These are phyloP conservation scores for Phenganax subtilis DNA, from an alignment of 92 coral and sea anemone genomes.

Conservation along the genomic window DNA sequence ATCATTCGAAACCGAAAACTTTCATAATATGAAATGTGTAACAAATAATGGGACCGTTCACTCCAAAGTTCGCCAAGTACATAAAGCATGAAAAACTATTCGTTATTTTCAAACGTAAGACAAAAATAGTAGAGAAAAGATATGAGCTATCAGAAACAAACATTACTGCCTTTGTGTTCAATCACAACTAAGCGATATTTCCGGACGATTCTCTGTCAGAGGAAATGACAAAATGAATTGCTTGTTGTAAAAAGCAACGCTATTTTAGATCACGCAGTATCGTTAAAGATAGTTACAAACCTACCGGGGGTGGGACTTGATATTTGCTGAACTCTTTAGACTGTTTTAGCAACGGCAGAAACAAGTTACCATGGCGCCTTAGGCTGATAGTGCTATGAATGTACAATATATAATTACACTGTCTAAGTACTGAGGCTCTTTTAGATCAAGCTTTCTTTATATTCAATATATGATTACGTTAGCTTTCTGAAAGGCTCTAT, in stretches of 20 bases:
- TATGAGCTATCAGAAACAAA: not conserved
- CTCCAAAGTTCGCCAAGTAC: too few relatives aligned
- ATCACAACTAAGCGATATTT: conserved; percentile 4
- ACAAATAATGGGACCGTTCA: not conserved
- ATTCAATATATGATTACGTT: too few relatives aligned
- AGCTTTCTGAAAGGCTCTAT: too few relatives aligned
- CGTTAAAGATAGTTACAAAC: not conserved
- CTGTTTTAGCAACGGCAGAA: too few relatives aligned
- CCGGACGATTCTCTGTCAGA: not conserved
- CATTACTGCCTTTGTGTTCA: not conserved
- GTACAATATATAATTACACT: too few relatives aligned
- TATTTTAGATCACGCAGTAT: conserved; percentile 4
- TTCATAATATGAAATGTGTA: conserved; percentile 1
- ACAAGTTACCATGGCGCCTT: too few relatives aligned
- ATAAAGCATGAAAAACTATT: too few relatives aligned
- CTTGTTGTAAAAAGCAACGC: not conserved
- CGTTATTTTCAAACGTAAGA: too few relatives aligned
- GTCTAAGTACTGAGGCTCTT: too few relatives aligned
- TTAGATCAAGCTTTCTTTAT: too few relatives aligned
- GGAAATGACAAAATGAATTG: not conserved
- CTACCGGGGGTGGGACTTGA: not conserved
- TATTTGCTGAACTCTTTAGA: not conserved
- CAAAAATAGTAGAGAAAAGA: not conserved
- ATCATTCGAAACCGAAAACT: not conserved
- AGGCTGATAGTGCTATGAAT: too few relatives aligned